A percentile compares a stretch with the other conserved stretches of the same genome.
These are phyloP conservation scores for Thermophis baileyi DNA, from an alignment of 2,113 vertebrate genomes.

Conservation along the genomic window DNA sequence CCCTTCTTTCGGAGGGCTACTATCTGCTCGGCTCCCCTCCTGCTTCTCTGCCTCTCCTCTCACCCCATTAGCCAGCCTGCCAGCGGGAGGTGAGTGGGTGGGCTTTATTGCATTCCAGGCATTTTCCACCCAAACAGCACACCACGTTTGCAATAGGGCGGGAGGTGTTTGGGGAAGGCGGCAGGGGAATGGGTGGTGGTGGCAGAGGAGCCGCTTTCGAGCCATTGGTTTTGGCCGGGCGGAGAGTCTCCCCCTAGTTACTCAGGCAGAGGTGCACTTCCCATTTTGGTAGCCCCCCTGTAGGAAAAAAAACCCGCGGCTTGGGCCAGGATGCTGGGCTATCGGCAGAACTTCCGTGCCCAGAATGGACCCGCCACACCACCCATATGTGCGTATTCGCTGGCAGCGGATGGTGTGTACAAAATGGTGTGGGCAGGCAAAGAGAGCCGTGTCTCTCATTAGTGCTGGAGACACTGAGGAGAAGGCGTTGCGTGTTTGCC, in stretches of 20 bases:
- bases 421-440: no score
- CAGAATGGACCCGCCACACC: no score
- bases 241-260: no score
- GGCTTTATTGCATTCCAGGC: neutral
- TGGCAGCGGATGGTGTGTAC: no score
- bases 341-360: neutral
- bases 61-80: neutral
- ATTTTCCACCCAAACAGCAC: neutral
- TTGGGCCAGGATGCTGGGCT: no score
- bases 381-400: neutral
- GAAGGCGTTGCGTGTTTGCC: neutral
- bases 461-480: neutral
- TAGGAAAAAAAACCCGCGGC: no score
- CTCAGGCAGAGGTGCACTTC: no score
- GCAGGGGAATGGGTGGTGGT: neutral
- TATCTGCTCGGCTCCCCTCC: neutral
- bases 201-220: neutral
- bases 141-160: neutral
- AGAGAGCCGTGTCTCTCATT: neutral
- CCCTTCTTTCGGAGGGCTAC: neutral
- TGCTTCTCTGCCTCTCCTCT: neutral
- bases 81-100: neutral
- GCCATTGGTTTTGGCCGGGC: no score
- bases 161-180: neutral
- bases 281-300: no score